Percentiles rank a stretch among this genome's conserved stretches.
phyloP scores from a whole-genome alignment of 2,113 vertebrate genomes.

The Pangasianodon hypophthalmus region DNA sequence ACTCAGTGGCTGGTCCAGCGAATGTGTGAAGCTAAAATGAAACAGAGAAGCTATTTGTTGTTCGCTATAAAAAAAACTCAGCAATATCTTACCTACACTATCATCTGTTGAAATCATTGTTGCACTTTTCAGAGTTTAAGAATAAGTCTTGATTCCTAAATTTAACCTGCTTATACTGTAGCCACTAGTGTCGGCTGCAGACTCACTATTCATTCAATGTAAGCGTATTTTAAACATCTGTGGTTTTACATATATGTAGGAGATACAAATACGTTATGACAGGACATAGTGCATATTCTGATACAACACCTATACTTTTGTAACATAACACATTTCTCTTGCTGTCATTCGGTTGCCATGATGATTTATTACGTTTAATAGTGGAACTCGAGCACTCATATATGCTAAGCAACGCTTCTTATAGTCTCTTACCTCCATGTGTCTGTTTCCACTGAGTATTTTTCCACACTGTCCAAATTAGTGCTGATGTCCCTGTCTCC shows the following conservation, averaged over 20 bases:
- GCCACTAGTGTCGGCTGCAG: not conserved
- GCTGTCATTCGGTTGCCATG: not conserved
- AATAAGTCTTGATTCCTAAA: not conserved
- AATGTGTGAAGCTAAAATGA: constrained; percentile 60
- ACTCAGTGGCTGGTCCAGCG: constrained; percentile 70
- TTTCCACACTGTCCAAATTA: constrained; percentile 74
- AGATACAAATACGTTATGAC: not conserved
- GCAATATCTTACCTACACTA: not conserved
- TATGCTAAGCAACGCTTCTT: not conserved
- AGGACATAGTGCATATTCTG: not conserved
- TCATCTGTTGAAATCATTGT: not conserved
- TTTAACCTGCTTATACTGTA: not conserved
- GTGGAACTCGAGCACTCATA: not conserved
- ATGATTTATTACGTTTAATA: not conserved
- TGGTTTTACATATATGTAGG: not conserved
- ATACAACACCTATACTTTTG: not conserved
- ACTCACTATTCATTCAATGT: not conserved
- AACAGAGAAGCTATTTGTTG: not conserved
- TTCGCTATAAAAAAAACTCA: not conserved
- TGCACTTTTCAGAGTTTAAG: not conserved
- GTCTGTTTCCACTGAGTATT: constrained; percentile 67
- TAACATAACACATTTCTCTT: not conserved
- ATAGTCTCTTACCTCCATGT: constrained; percentile 71
- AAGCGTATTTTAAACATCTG: not conserved
- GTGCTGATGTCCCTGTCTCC: constrained; percentile 72